Evolutionary conservation across 2,888 invertebrate species (phyloP).

Genomic region (Dasysyrphus albostriatus): DNA sequence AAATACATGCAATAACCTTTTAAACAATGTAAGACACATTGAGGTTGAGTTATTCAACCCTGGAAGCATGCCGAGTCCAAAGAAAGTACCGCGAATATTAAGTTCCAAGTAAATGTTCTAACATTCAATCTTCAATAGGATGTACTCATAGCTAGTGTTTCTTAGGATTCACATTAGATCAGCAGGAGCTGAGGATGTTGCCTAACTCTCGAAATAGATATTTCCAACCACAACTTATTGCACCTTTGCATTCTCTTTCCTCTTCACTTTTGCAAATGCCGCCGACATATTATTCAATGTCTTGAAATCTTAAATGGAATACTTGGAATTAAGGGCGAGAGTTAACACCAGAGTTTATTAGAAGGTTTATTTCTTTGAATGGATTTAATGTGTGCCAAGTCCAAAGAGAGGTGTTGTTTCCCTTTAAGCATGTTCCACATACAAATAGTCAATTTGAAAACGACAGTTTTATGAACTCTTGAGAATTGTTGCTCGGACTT

Average conservation of each 20-base stretch:
- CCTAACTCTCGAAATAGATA: slow-evolving; percentile 13
- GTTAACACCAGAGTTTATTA: slow-evolving; percentile 7
- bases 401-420: slow-evolving; percentile 6
- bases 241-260: neutral
- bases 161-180: slow-evolving; percentile 50
- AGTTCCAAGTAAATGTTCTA: neutral
- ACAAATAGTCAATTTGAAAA: slow-evolving; percentile 34
- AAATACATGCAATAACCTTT: too few relatives aligned
- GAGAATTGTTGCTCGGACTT: slow-evolving; percentile 55
- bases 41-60: too few relatives aligned
- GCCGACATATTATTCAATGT: slow-evolving; percentile 72
- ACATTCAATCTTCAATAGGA: slow-evolving; percentile 39
- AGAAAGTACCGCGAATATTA: slow-evolving; percentile 35
- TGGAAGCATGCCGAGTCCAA: too few relatives aligned
- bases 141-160: neutral
- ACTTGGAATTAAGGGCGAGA: slow-evolving; percentile 71
- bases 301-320: slow-evolving; percentile 52
- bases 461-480: slow-evolving; percentile 73
- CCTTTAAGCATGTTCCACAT: neutral
- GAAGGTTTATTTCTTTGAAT: slow-evolving; percentile 42
- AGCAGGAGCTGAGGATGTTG: slow-evolving; percentile 51
- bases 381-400: slow-evolving; percentile 44
- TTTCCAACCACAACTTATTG: neutral
- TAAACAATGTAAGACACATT: too few relatives aligned
- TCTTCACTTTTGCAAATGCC: slow-evolving; percentile 67